Evolutionary conservation across 2,888 invertebrate species (phyloP), one percentile per base, ranked within the genome.

Genomic region (Habrosyne pyritoides): DNA sequence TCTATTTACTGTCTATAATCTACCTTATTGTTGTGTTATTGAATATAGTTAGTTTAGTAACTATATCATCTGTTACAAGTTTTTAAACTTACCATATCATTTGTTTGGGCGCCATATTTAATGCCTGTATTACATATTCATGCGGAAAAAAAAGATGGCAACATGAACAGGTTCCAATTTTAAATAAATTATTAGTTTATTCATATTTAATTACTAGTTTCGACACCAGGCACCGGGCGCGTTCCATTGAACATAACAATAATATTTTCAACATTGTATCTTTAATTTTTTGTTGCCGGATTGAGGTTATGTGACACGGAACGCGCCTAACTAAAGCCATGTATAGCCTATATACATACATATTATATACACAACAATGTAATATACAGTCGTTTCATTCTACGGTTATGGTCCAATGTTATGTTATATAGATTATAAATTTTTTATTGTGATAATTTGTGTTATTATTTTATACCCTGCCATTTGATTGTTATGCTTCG

Each of bases 341-440:
- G 73, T 78, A 81, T 81, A 82, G 73, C 78, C 66, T 76, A 71
- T 67, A 65, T 60, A 65, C 64, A 69, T 68, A 60, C 66, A 69
- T 69, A 66, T 69, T 75, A 77, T 75, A 77, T 71, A 73, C 69
- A 65, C 71, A 80, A 81, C 72, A 71, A 75, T 86, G 83, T 87
- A 87, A 81, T 84, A 81, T 86, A 87, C 79, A 84, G 79, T 81
- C 81, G 79, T 83, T 85, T 86, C 81, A 81, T 81, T 83, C 66
- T 81, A 81, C 71, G 88, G 89, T 91, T 86, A 86, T 76, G 88
- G 90, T 89, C 83, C 79, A 84, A 89, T 89, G 91, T 91, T 91
- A 90, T 89, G 89, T 90, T 90, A 89, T 87, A 89, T 86, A 90
- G 88, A 87, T 84, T 89, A 87, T 90, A 90, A 84, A 89, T 87